Evolutionary conservation across 30 jellyfish, hydroid and myxozoan species (phyloP), one percentile per base, ranked within the genome.

Genomic region (Mastigias papua): DNA sequence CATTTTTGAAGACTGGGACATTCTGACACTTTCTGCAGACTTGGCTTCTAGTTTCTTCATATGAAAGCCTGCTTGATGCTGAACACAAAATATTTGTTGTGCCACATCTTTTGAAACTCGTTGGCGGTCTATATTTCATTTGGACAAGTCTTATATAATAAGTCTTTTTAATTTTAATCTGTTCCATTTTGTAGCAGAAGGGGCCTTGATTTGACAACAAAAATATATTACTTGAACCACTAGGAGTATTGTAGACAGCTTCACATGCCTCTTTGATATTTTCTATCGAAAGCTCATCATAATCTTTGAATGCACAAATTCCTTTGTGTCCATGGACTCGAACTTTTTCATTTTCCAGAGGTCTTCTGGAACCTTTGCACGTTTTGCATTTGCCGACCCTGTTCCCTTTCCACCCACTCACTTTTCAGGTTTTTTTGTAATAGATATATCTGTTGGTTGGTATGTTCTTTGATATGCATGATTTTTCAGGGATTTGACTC

Each of bases 161-260:
- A 25, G 71, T n/a, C n/a, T n/a, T n/a, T n/a, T n/a, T n/a, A n/a
- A n/a, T n/a, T n/a, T n/a, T n/a, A n/a, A n/a, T n/a, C n/a, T n/a
- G n/a, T n/a, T n/a, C n/a, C n/a, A n/a, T n/a, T n/a, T n/a, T n/a
- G n/a, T n/a, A n/a, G n/a, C n/a, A n/a, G n/a, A n/a, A n/a, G n/a
- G n/a, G n/a, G n/a, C n/a, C n/a, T n/a, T n/a, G n/a, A n/a, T n/a
- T 42, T 68, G 69, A 48, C 22, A 76, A 31, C 37, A 16, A 35
- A 67, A 86, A 58, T 17, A 86, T 76, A 42, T 86, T 84, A 58
- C 95, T 72, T 33, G 93, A 84, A 28, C 93, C 93, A 8, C 30
- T 49, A n/a, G 82, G 82, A 13, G 74, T 74, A n/a, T 60, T 84
- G 48, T 81, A 81, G 51, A 63, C 76, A 29, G 50, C n/a, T n/a